Conservation (phyloP, 2,113 vertebrate species). For the Brachypodius melanocephalos region DNA sequence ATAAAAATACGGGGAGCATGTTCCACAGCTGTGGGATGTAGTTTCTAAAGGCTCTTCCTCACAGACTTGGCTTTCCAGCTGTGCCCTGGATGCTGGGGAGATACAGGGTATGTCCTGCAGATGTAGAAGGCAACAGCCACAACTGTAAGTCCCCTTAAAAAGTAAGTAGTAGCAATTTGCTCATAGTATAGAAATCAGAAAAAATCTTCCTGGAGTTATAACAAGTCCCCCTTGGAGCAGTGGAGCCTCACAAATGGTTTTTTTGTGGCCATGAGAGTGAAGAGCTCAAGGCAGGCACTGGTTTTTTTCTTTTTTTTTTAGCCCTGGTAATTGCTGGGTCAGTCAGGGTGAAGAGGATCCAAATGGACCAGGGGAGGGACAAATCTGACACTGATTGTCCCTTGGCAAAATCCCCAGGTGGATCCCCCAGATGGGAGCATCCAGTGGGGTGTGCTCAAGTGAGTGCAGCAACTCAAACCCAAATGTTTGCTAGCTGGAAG, state of each 20-base stretch:
- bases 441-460: not conserved
- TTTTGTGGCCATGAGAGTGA: not conserved
- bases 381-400: not conserved
- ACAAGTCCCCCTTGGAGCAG: not conserved
- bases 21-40: constrained; percentile 21
- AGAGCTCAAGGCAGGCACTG: not conserved
- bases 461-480: not conserved
- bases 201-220: not conserved
- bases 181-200: not conserved
- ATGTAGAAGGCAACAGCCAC: constrained; percentile 22
- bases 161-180: constrained; percentile 32
- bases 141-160: constrained; percentile 17
- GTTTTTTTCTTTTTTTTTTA: not conserved
- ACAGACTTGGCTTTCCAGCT: constrained; percentile 32
- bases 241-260: not conserved
- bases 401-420: accelerated
- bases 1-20: not conserved
- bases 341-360: not conserved
- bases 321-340: not conserved
- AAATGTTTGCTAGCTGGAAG: not conserved
- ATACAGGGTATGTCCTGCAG: constrained; percentile 19
- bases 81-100: constrained; percentile 43
- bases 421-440: not conserved
- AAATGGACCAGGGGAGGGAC: not conserved
- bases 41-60: constrained; percentile 48